Base-by-base conservation (phyloP, 2,113 vertebrate species). In the Labeo rohita region DNA sequence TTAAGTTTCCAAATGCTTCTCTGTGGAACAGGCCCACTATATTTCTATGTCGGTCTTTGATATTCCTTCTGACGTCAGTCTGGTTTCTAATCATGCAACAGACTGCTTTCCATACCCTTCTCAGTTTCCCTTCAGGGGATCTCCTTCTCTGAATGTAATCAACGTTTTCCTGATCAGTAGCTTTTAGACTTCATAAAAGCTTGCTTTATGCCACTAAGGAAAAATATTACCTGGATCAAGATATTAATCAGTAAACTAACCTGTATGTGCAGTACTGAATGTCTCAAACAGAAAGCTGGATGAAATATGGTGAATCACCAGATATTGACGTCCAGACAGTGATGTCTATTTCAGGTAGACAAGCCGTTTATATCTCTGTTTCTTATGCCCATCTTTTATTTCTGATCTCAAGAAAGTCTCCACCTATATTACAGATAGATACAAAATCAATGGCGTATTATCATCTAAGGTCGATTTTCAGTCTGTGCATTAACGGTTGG, bases 121-220 rank as follows among this genome's bases (percentile, higher is more conserved):
- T n/a, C 66, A 21, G 16, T 56, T 83, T 83, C 66, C 66, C 81
- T 16, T 11, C 16, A 50, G 81, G 81, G 49, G 11, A 39, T 56
- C 16, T 72, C 81, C 47, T 72, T 8, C 49, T 83, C 49, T 83
- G 65, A 72, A 83, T 83, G 16, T 72, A 70, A 83, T 83, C 65
- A 83, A 50, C 80, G 1, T 68, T 82, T 82, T 82, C 78, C 63
- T 82, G 45, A 82, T 82, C 63, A 82, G 80, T 49, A 36, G 81
- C 66, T 72, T 28, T 83, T 56, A 28, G 80, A 52, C 65, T 83
- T 54, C 23, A 18, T 36, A n/a, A n/a, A 23, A 70, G 11, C 43
- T 49, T 43, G n/a, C 43, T 34, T 79, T 59, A n/a, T 66, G 43
- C 7, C 43, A 50, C 13, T 65, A 23, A 45, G 78, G 39, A 47